Evolutionary conservation across 1,140 invertebrate species (phyloP).

Genomic region (Macrobrachium nipponense): DNA sequence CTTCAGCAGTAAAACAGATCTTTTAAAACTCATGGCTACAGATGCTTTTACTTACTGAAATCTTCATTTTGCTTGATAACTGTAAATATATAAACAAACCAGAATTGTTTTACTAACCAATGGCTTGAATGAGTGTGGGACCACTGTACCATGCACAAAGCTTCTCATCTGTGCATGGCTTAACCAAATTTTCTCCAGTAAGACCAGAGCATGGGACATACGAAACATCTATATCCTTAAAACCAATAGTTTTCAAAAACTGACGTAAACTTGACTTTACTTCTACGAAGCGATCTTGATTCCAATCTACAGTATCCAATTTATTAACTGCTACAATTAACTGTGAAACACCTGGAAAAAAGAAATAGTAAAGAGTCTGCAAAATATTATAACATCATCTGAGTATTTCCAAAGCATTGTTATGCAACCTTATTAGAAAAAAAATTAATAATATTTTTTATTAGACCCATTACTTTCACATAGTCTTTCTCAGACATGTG

Average conservation of each 20-base stretch:
- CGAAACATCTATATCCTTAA: conserved; percentile 86
- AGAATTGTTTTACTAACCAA: conserved; percentile 73
- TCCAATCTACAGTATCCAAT: conserved; percentile 85
- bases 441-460: too few relatives aligned
- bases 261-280: conserved; percentile 85
- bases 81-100: not conserved
- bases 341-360: conserved; percentile 80
- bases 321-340: conserved; percentile 89
- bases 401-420: not conserved
- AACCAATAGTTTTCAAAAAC: conserved; percentile 97
- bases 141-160: conserved; percentile 88
- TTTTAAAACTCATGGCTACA: too few relatives aligned
- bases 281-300: conserved; percentile 84
- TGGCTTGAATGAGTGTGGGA: conserved; percentile 83
- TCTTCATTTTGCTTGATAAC: not conserved
- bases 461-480: too few relatives aligned
- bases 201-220: conserved; percentile 97
- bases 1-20: too few relatives aligned
- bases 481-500: too few relatives aligned
- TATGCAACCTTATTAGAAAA: too few relatives aligned
- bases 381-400: not conserved
- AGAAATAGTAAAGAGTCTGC: conserved; percentile 8
- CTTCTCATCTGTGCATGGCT: conserved; percentile 76
- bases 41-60: not conserved
- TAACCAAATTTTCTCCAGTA: conserved; percentile 90